Conservation (phyloP, 1,140 invertebrate species). For the Microplitis demolitor region DNA sequence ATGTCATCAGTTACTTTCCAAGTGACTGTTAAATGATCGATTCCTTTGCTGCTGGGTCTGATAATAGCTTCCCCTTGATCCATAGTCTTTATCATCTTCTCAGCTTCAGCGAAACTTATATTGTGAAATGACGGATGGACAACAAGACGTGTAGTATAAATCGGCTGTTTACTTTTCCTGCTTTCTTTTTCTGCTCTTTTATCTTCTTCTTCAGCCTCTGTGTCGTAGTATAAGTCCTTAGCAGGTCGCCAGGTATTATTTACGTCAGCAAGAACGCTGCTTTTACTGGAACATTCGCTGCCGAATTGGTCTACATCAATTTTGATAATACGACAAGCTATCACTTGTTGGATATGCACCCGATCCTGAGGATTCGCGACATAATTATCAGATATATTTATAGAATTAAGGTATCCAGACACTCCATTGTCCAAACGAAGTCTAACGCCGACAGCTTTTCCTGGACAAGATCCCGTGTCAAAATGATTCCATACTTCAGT, state of each 20-base stretch:
- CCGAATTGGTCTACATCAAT: slow-evolving; percentile 95
- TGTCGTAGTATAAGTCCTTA: slow-evolving; percentile 92
- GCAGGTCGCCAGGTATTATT: too few relatives aligned
- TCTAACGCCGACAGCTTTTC: slow-evolving; percentile 90
- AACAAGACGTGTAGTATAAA: slow-evolving; percentile 93
- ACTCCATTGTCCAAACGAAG: slow-evolving; percentile 92
- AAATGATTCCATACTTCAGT: slow-evolving; percentile 99
- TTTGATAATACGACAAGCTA: slow-evolving; percentile 93
- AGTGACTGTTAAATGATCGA: too few relatives aligned
- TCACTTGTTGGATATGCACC: slow-evolving; percentile 83
- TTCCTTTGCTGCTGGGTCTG: too few relatives aligned
- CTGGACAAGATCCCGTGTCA: slow-evolving; percentile 92
- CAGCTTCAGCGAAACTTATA: slow-evolving; percentile 90
- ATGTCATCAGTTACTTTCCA: too few relatives aligned
- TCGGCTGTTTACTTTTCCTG: slow-evolving; percentile 77
- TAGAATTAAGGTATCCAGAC: slow-evolving; percentile 92
- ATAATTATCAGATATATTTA: slow-evolving; percentile 93
- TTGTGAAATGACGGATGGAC: slow-evolving; percentile 98
- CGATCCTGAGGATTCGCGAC: slow-evolving; percentile 92
- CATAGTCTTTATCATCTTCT: slow-evolving; percentile 88
- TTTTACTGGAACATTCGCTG: slow-evolving; percentile 92
- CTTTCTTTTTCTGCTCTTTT: slow-evolving; percentile 78
- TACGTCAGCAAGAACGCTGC: slow-evolving; percentile 90
- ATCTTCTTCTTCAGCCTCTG: slow-evolving; percentile 83
- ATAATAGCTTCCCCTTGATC: slow-evolving; percentile 98